A percentile compares a stretch with the other conserved stretches of the same genome.
These are phyloP conservation scores for Uria lomvia DNA, from an alignment of 2,113 vertebrate genomes.

Conservation along the genomic window DNA sequence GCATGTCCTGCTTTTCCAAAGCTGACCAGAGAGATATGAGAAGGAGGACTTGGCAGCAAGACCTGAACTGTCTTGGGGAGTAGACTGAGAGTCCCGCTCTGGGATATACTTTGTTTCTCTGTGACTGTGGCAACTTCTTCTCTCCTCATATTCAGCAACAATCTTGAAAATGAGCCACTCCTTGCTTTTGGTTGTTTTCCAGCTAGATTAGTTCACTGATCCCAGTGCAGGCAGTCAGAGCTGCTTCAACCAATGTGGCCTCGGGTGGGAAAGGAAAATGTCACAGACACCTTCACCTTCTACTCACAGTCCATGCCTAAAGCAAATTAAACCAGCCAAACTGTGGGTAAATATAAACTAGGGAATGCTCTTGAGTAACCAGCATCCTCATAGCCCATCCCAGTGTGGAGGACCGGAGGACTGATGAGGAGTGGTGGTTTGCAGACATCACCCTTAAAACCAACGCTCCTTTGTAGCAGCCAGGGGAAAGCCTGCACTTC, in stretches of 20 bases:
- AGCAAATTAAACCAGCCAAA: not conserved
- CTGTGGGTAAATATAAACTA: not conserved
- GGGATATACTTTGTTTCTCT: not conserved
- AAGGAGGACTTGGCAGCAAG: not conserved
- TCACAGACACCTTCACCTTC: accelerated
- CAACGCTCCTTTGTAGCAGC: not conserved
- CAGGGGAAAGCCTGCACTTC: not conserved
- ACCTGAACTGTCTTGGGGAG: not conserved
- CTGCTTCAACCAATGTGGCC: not conserved
- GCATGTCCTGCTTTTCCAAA: not conserved
- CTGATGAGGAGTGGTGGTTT: not conserved
- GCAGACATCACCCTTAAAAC: not conserved
- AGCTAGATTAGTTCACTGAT: not conserved
- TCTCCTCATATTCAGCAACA: not conserved
- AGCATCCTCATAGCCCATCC: not conserved
- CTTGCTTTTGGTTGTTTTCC: not conserved
- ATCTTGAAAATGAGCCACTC: not conserved
- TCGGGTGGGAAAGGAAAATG: not conserved
- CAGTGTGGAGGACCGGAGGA: not conserved
- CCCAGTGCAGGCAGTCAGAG: not conserved
- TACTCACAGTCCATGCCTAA: not conserved
- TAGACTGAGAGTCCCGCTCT: not conserved
- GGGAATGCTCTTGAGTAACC: not conserved
- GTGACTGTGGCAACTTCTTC: not conserved
- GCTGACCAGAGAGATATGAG: not conserved